Base-by-base conservation (phyloP, 2,797 vertebrate genomes). In the Notamacropus eugenii region DNA sequence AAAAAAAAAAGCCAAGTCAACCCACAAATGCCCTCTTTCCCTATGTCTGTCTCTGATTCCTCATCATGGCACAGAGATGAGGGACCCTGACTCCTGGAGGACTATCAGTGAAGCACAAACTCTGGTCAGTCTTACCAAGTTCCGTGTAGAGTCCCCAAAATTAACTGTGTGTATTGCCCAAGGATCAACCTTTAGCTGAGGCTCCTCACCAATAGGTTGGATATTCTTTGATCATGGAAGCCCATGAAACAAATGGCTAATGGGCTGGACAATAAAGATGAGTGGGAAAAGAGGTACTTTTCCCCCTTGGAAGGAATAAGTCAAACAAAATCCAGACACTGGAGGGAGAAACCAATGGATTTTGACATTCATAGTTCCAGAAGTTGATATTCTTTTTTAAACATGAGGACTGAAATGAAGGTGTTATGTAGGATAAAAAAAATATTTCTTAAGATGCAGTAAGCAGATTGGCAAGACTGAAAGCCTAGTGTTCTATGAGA, bases 321-420 rank as follows among this genome's bases (percentile, higher is more conserved):
- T 87, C 74, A 50, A 50, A 10, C 46, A 95, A 93, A 95, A 57
- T 94, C 29, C 56, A 29, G 52, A 91, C 46, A 57, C 9, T 93
- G 74, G 58, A 22, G 9, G 93, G 90, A 74, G 93, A 94, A 92
- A 12, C 27, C 55, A 90, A 16, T 55, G 90, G 11, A 94, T 58
- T 96, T 82, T 92, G 90, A 91, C 27, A 95, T 54, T 2, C 8
- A 90, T 29, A 3, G 90, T 90, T 90, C 52, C 11, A 34, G 82
- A 90, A 93, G 56, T 74, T 82, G 91, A 52, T 0, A 82, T 12
- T 96, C 19, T 91, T 54, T 94, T 82, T 94, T 50, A 27, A 95
- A 56, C n/a, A 92, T 50, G 59, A 3, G 93, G 82, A 91, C 2
- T 92, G 93, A 94, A 94, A 91, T 95, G 55, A 8, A 95, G 87